phyloP scores from a whole-genome alignment of 2,113 vertebrate genomes.

The Carassius carassius region DNA sequence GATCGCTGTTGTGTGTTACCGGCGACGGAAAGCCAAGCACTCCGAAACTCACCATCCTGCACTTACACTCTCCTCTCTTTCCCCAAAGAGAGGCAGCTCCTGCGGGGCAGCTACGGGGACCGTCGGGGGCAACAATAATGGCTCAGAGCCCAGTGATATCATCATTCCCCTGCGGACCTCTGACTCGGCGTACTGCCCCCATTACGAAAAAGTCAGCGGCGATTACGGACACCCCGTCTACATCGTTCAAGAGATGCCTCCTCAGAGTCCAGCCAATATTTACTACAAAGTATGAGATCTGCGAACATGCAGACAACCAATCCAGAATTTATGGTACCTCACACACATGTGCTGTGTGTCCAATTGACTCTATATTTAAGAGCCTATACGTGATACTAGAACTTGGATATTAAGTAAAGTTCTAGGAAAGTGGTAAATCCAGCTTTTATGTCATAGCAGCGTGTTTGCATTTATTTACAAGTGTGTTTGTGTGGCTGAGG shows the following conservation, averaged over 20 bases:
- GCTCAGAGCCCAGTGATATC: slow-evolving; percentile 79
- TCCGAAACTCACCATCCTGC: slow-evolving; percentile 77
- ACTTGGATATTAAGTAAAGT: slow-evolving; percentile 26
- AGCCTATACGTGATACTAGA: not conserved
- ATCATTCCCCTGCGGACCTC: slow-evolving; percentile 79
- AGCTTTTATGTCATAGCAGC: slow-evolving; percentile 17
- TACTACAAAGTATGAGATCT: slow-evolving; percentile 82
- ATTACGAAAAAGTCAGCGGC: slow-evolving; percentile 83
- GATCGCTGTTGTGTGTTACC: slow-evolving; percentile 75
- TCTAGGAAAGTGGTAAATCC: slow-evolving; percentile 35
- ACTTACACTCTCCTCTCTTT: slow-evolving; percentile 68
- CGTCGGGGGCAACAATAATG: slow-evolving; percentile 64
- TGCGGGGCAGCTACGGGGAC: slow-evolving; percentile 28
- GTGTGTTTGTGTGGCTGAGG: not conserved
- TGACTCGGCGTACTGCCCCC: slow-evolving; percentile 79
- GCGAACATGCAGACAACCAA: not conserved
- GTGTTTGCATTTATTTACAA: not conserved
- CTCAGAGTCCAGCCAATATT: slow-evolving; percentile 81
- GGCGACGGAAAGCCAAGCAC: slow-evolving; percentile 75
- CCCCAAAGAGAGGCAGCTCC: slow-evolving; percentile 51
- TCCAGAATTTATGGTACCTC: not conserved
- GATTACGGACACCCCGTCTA: slow-evolving; percentile 84
- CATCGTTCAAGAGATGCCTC: slow-evolving; percentile 81
- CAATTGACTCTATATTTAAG: slow-evolving; percentile 33
- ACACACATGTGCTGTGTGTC: slow-evolving; percentile 21